Evolutionary conservation across 2,888 invertebrate species (phyloP).

Genomic region (Synergus umbraculus): DNA sequence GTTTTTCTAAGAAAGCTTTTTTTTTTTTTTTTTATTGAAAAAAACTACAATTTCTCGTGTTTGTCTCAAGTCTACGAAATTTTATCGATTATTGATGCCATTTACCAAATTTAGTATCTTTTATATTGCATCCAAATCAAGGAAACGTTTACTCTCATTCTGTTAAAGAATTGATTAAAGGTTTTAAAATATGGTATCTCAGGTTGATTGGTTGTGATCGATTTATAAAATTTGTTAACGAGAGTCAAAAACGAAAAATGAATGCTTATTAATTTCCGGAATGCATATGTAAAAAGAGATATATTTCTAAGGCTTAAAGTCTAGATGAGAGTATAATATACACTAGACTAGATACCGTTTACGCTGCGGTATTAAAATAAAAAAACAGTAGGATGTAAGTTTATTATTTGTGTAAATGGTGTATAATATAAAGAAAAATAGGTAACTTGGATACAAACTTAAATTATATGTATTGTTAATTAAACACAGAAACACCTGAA

Average conservation of each 20-base stretch:
- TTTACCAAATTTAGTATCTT: not conserved
- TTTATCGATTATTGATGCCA: not conserved
- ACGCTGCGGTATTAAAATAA: conserved; percentile 7
- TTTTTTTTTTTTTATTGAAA: not conserved
- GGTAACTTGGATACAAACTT: conserved; percentile 35
- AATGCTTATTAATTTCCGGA: conserved; percentile 13
- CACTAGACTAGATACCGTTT: conserved; percentile 11
- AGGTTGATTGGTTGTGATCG: conserved; percentile 9
- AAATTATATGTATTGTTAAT: conserved; percentile 14
- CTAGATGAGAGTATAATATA: conserved; percentile 1
- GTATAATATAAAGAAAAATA: conserved; percentile 34
- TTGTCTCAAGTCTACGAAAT: not conserved
- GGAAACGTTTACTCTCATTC: not conserved
- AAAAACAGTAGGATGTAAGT: conserved; percentile 21
- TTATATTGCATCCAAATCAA: not conserved
- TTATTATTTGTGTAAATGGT: conserved; percentile 40
- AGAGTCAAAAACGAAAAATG: conserved; percentile 2
- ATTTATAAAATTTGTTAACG: conserved; percentile 14
- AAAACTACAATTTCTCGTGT: not conserved
- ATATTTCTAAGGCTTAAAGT: conserved; percentile 32
- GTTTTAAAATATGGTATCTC: conserved; percentile 7
- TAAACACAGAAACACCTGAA: not conserved
- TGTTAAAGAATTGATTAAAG: not conserved
- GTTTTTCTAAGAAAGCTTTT: not conserved
- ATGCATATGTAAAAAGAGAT: conserved; percentile 26